Evolutionary conservation across 2,888 invertebrate genomes (phyloP).

Genomic region (Ichneumoninae sp.): DNA sequence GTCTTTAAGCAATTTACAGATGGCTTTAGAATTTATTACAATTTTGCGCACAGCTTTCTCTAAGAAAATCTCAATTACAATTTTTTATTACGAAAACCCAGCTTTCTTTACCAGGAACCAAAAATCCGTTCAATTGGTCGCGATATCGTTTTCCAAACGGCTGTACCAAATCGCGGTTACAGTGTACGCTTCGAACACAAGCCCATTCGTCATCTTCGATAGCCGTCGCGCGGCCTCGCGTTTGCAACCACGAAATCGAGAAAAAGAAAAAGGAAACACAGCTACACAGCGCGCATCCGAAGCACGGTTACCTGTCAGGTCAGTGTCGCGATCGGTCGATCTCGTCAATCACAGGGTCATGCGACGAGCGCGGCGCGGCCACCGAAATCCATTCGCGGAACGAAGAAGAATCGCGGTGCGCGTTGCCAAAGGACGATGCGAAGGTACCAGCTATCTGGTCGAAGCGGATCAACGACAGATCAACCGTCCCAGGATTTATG

Average conservation of each 20-base stretch:
- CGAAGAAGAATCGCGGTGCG: slow-evolving; percentile 6
- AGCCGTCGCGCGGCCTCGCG: not conserved
- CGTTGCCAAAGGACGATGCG: not conserved
- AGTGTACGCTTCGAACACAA: not conserved
- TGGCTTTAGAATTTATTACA: too few relatives aligned
- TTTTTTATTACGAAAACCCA: not conserved
- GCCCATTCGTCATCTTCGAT: slow-evolving; percentile 23
- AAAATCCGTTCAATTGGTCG: not conserved
- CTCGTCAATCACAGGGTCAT: slow-evolving; percentile 68
- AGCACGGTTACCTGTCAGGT: not conserved
- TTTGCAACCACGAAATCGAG: slow-evolving; percentile 5
- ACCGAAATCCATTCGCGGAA: slow-evolving; percentile 14
- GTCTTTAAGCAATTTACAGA: too few relatives aligned
- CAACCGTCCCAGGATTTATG: not conserved
- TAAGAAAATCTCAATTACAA: too few relatives aligned
- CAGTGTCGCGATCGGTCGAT: slow-evolving; percentile 59
- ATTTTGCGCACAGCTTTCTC: too few relatives aligned
- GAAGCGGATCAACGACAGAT: not conserved
- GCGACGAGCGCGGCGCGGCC: not conserved
- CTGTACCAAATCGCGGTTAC: not conserved
- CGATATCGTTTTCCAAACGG: slow-evolving; percentile 12
- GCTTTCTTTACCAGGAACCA: too few relatives aligned
- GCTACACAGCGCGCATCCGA: not conserved
- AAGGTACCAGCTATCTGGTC: not conserved
- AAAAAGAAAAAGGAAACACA: not conserved